These are phyloP conservation scores for Sinelater perroti DNA, from an alignment of 2,888 invertebrate genomes.

Conservation along the genomic window DNA sequence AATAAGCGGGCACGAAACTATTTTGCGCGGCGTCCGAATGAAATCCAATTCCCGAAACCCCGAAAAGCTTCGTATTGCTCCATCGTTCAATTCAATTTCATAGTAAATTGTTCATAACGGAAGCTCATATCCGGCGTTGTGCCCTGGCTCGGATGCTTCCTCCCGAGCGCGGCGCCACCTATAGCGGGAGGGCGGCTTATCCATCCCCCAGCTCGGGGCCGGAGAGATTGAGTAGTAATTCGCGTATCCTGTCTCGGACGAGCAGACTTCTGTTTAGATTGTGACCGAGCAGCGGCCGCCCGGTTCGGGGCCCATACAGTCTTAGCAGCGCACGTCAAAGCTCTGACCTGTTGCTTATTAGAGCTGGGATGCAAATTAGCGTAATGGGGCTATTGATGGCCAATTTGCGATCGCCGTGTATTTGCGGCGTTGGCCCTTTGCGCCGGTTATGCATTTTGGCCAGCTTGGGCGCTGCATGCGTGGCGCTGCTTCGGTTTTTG, in stretches of 20 bases:
- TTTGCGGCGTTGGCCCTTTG: slow-evolving; percentile 16
- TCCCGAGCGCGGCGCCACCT: slow-evolving; percentile 36
- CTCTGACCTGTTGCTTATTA: slow-evolving; percentile 41
- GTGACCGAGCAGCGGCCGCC: slow-evolving; percentile 33
- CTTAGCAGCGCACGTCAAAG: slow-evolving; percentile 29
- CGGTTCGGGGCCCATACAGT: slow-evolving; percentile 20
- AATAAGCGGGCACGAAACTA: slow-evolving; percentile 32
- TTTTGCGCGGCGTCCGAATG: slow-evolving; percentile 37
- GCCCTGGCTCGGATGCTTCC: slow-evolving; percentile 43
- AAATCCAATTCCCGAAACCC: slow-evolving; percentile 52
- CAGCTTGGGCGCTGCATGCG: no score
- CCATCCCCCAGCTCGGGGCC: slow-evolving; percentile 41
- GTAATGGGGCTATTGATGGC: slow-evolving; percentile 39
- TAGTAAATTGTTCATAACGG: slow-evolving; percentile 84
- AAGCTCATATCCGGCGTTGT: slow-evolving; percentile 81
- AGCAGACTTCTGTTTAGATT: slow-evolving; percentile 44
- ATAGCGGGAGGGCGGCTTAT: slow-evolving; percentile 35
- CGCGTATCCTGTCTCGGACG: slow-evolving; percentile 48
- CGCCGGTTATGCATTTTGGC: slow-evolving; percentile 13
- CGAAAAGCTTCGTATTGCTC: slow-evolving; percentile 52
- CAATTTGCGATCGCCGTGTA: slow-evolving; percentile 28
- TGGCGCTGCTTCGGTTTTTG: no score
- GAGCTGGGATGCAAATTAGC: slow-evolving; percentile 43
- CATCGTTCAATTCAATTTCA: slow-evolving; percentile 60
- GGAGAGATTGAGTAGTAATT: slow-evolving; percentile 50